These are phyloP conservation scores for Sander lucioperca DNA, from an alignment of 2,113 vertebrate species.

Conservation along the genomic window DNA sequence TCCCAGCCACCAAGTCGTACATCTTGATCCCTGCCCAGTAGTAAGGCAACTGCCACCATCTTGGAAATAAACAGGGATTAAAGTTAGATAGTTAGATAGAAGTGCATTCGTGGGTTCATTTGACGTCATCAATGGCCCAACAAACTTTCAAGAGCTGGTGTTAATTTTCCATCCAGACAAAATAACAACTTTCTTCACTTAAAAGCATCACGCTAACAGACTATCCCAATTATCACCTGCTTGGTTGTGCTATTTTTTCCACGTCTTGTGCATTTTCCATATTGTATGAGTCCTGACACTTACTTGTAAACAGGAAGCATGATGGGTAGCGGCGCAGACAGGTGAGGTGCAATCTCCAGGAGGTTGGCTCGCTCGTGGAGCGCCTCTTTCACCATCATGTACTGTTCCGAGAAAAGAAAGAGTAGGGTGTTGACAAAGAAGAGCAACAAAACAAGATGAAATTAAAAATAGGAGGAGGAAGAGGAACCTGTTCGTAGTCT, in stretches of 20 bases:
- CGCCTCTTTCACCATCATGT: constrained; percentile 96
- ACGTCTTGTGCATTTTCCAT: background rate
- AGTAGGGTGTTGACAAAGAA: background rate
- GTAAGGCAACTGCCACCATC: constrained; percentile 99
- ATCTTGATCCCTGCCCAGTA: constrained; percentile 98
- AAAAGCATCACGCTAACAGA: too few species aligned
- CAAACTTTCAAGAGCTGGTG: background rate
- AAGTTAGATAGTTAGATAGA: background rate
- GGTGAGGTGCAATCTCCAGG: constrained; percentile 94
- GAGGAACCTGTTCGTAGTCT: constrained; percentile 93
- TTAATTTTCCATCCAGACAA: too few species aligned
- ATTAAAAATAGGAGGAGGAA: background rate
- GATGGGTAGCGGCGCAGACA: constrained; percentile 93
- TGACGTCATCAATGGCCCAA: too few species aligned
- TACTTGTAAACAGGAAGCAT: constrained; percentile 99
- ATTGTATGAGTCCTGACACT: constrained; percentile 46
- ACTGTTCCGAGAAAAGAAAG: constrained; percentile 79
- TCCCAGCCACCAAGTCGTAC: constrained; percentile 95
- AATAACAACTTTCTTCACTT: background rate
- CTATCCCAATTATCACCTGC: too few species aligned
- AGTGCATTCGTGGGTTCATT: background rate
- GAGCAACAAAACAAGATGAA: accelerated
- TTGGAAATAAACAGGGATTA: constrained; percentile 50
- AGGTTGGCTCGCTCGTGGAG: constrained; percentile 94
- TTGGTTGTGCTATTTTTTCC: background rate